phyloP scores from a whole-genome alignment of 2,113 vertebrate species.

The Aegithalos caudatus region DNA sequence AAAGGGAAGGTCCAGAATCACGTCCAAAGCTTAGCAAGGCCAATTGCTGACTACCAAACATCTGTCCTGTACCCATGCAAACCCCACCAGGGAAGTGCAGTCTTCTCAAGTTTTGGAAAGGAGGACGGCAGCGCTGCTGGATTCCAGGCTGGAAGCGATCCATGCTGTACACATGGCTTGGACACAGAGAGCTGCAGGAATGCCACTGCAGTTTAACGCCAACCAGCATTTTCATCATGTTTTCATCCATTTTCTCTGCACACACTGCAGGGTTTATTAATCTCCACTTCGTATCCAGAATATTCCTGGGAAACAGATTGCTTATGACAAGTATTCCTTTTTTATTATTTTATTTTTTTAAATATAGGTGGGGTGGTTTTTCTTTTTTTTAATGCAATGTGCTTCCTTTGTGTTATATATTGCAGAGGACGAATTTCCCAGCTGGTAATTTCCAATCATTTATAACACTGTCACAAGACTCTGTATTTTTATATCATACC shows the following conservation, averaged over 20 bases:
- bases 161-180: neutral
- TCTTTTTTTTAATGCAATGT: neutral
- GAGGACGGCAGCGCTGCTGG: neutral
- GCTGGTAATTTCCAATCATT: slow-evolving; percentile 54
- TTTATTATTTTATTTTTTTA: slow-evolving; percentile 45
- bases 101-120: neutral
- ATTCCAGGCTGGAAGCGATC: neutral
- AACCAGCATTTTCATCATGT: neutral
- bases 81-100: neutral
- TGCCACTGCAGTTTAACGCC: neutral
- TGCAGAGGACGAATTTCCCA: slow-evolving; percentile 36
- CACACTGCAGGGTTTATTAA: slow-evolving; percentile 42
- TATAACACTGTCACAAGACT: neutral
- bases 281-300: slow-evolving; percentile 29
- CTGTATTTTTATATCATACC: slow-evolving; percentile 7
- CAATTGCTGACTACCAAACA: slow-evolving; percentile 11
- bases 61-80: neutral
- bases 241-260: slow-evolving; percentile 16
- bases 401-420: slow-evolving; percentile 48
- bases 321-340: slow-evolving; percentile 28
- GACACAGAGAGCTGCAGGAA: neutral
- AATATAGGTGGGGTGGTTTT: neutral
- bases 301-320: slow-evolving; percentile 47
- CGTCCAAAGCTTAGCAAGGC: neutral
- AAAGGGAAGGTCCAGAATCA: neutral